Percentiles rank a stretch among this genome's conserved stretches.
Conservation (phyloP, 2,888 invertebrate genomes). For the Dione juno region DNA sequence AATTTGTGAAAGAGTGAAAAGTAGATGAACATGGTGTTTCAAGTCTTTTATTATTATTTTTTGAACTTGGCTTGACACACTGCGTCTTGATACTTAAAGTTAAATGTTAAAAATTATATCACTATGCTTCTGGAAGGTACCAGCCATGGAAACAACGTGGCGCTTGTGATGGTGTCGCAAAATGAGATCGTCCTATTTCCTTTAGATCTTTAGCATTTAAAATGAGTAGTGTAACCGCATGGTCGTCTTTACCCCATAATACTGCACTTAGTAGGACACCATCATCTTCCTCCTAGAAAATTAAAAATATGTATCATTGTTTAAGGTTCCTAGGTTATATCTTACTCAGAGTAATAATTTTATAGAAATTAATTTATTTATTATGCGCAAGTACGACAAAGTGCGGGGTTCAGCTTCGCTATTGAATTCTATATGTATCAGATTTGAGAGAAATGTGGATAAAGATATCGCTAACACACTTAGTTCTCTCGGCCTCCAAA, state of each 20-base stretch:
- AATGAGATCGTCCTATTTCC: conserved; percentile 88
- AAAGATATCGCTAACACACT: no score
- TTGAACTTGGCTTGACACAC: background rate
- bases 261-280: conserved; percentile 87
- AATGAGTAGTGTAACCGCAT: conserved; percentile 87
- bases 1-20: no score
- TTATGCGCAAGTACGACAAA: background rate
- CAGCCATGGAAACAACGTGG: conserved; percentile 78
- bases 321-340: no score
- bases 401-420: background rate
- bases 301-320: background rate
- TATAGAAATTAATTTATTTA: no score
- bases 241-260: conserved; percentile 85
- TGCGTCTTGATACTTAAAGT: background rate
- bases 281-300: conserved; percentile 85
- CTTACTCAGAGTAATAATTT: no score
- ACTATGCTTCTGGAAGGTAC: conserved; percentile 35
- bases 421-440: background rate
- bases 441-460: no score
- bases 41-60: background rate
- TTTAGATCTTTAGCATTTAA: conserved; percentile 87
- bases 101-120: background rate
- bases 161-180: conserved; percentile 86
- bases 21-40: no score
- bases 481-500: no score